phyloP scores from a whole-genome alignment of 2,888 invertebrate species.

The Ophion ventricosus region DNA sequence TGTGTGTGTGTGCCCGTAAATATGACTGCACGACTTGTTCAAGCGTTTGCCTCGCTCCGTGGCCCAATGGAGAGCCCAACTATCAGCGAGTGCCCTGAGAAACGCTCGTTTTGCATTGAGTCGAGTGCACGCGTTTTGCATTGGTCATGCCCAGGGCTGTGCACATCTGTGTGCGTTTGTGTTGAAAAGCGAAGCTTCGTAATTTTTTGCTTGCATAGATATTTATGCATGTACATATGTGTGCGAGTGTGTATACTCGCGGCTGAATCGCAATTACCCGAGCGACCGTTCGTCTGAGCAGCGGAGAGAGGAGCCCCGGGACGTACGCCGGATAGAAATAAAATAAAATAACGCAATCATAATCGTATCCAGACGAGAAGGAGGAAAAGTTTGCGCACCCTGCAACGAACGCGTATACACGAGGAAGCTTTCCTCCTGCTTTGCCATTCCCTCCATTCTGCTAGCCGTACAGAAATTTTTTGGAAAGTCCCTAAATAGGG shows the following conservation, averaged over 20 bases:
- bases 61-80: conserved; percentile 24
- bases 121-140: conserved; percentile 52
- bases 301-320: conserved; percentile 20
- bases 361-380: neutral
- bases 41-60: conserved; percentile 40
- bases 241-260: conserved; percentile 15
- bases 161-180: neutral
- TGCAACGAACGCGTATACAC: too few species aligned
- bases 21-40: conserved; percentile 26
- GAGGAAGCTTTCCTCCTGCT: too few species aligned
- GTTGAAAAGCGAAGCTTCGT: conserved; percentile 32
- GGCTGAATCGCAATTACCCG: conserved; percentile 48
- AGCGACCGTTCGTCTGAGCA: conserved; percentile 42
- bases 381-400: neutral
- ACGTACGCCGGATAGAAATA: conserved; percentile 3
- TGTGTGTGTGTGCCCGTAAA: neutral
- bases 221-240: conserved; percentile 2
- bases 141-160: conserved; percentile 61
- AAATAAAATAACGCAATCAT: conserved; percentile 18
- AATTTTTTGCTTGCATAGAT: conserved; percentile 18
- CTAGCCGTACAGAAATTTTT: too few species aligned
- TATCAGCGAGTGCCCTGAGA: conserved; percentile 41
- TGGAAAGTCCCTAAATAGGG: too few species aligned
- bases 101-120: conserved; percentile 48
- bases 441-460: too few species aligned